A percentile compares a stretch with the other conserved stretches of the same genome.
Evolutionary conservation across 2,113 vertebrate species (phyloP).

Genomic region (Campylomormyrus numenius): DNA sequence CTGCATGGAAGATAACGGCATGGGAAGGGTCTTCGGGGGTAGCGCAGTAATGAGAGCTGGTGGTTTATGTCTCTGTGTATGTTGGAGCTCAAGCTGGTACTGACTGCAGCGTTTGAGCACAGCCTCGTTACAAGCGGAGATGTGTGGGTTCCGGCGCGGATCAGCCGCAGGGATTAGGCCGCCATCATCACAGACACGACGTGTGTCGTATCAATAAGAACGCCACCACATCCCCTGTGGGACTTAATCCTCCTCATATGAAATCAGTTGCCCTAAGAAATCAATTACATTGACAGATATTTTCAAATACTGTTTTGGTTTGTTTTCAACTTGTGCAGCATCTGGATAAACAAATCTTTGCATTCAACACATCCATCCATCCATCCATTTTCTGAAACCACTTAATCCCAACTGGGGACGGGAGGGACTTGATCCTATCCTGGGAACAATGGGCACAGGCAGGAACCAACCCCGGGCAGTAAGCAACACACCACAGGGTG

Average conservation of each 20-base stretch:
- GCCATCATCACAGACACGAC: neutral
- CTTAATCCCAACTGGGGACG: no score
- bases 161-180: neutral
- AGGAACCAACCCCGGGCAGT: no score
- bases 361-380: neutral
- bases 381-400: no score
- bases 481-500: no score
- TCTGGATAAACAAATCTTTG: neutral
- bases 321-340: neutral
- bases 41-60: neutral
- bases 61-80: neutral
- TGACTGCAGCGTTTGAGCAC: neutral
- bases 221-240: neutral
- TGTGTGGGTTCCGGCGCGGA: neutral
- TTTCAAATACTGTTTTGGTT: neutral
- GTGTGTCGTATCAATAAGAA: neutral
- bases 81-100: neutral
- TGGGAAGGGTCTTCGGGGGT: neutral
- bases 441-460: no score
- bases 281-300: neutral
- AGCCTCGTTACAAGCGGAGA: neutral
- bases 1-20: neutral
- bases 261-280: neutral
- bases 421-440: no score
- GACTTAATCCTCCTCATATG: neutral